Base-by-base conservation (phyloP, 2,113 vertebrate genomes). In the Lonchura striata region DNA sequence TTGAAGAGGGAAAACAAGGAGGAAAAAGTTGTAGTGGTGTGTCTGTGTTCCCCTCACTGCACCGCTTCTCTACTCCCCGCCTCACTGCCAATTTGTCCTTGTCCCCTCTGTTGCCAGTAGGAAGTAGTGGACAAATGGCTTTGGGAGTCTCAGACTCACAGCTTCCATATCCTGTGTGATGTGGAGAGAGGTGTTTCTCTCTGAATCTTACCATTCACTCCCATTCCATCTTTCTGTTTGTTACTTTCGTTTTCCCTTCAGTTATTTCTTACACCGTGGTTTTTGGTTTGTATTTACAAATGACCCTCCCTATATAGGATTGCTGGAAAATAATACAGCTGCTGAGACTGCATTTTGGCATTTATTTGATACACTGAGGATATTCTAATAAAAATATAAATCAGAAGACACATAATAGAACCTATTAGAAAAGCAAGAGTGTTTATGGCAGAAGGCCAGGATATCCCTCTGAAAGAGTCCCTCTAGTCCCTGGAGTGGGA, bases 31-130 rank as follows among this genome's bases (percentile, higher is more conserved):
- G 22, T 46, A 35, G 15, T 46, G 28, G 8, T 59, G 22, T 37
- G 28, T 37, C 25, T 37, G 24, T 68, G 42, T 76, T 76, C 10
- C 31, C 10, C 30, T 79, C 13, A 11, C 47, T 15, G 13, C 30
- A n/a, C 6, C 6, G 17, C 31, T 56, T 46, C 15, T 49, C 24
- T 82, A 21, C 35, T 50, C 33, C 22, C 8, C 0, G 0, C 17
- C 31, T 53, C 0, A 0, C 19, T 15, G 25, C 16, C 11, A 27
- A 0, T 71, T 86, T 53, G n/a, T 47, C 57, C 28, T 44, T 42
- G 31, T 80, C 18, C 31, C 14, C 30, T 39, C 42, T 68, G 24
- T 76, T 2, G 2, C 60, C 42, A 53, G 22, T 49, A 66, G 42
- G 14, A 83, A 39, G 42, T 42, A 35, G 42, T 9, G n/a, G 54